Conservation (phyloP, 2,888 invertebrate species). For the Ennomos erosarius region DNA sequence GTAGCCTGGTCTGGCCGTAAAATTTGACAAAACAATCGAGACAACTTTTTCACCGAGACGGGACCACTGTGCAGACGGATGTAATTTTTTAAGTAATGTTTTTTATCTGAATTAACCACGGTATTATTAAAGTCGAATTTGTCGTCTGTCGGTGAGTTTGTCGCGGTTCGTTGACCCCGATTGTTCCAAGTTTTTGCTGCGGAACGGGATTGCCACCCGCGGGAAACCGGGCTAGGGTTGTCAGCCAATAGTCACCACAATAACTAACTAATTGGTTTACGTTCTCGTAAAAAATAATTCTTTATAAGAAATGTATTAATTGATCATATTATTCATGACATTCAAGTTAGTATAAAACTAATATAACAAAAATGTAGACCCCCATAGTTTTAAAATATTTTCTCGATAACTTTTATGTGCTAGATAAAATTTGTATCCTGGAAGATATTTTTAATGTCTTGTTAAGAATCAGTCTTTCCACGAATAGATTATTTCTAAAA, state of each 20-base stretch:
- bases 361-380: no score
- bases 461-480: no score
- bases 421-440: neutral
- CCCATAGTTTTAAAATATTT: no score
- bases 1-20: constrained; percentile 5
- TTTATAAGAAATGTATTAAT: no score
- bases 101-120: constrained; percentile 36
- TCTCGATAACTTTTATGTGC: neutral
- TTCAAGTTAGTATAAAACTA: no score
- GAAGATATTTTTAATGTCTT: no score
- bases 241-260: neutral
- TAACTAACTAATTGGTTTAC: no score
- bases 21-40: constrained; percentile 22
- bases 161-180: constrained; percentile 49
- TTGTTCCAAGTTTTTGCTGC: constrained; percentile 58
- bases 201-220: constrained; percentile 47
- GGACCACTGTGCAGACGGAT: constrained; percentile 22
- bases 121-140: constrained; percentile 41
- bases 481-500: no score
- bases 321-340: no score
- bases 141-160: constrained; percentile 38
- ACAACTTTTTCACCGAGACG: constrained; percentile 12
- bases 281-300: no score
- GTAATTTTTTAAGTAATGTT: constrained; percentile 24
- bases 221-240: constrained; percentile 40